Percentiles rank a stretch among this genome's conserved stretches.
phyloP scores from a whole-genome alignment of 2,888 invertebrate genomes.

The Silvanus unidentatus region DNA sequence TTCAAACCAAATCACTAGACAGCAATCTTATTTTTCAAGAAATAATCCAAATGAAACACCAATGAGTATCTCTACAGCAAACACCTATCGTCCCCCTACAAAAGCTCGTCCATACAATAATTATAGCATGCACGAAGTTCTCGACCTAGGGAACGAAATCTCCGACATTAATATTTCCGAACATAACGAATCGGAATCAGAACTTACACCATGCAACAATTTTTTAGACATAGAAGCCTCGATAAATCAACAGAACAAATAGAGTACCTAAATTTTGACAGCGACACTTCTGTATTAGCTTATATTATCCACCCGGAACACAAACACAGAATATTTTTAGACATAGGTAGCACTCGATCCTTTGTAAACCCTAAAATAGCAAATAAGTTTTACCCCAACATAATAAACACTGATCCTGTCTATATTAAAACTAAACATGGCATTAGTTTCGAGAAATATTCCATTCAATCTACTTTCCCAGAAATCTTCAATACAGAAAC shows the following conservation, averaged over 20 bases:
- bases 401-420: slow-evolving; percentile 3
- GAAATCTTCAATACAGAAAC: too few species aligned
- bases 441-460: neutral
- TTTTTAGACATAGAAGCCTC: neutral
- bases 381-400: neutral
- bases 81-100: too few species aligned
- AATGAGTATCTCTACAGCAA: too few species aligned
- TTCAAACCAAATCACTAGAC: too few species aligned
- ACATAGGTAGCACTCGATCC: slow-evolving; percentile 15
- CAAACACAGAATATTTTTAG: slow-evolving; percentile 8
- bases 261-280: neutral
- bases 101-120: too few species aligned
- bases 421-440: slow-evolving; percentile 2
- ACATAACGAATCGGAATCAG: neutral
- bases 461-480: too few species aligned
- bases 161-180: neutral
- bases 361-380: slow-evolving; percentile 16
- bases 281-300: neutral
- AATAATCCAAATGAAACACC: too few species aligned
- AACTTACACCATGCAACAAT: neutral
- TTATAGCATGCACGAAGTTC: too few species aligned
- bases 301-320: slow-evolving; percentile 4
- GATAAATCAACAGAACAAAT: neutral
- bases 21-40: too few species aligned
- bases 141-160: neutral